Evolutionary conservation across 1,140 invertebrate genomes (phyloP), one percentile per base, ranked within the genome.

Genomic region (Charaxes varanes): DNA sequence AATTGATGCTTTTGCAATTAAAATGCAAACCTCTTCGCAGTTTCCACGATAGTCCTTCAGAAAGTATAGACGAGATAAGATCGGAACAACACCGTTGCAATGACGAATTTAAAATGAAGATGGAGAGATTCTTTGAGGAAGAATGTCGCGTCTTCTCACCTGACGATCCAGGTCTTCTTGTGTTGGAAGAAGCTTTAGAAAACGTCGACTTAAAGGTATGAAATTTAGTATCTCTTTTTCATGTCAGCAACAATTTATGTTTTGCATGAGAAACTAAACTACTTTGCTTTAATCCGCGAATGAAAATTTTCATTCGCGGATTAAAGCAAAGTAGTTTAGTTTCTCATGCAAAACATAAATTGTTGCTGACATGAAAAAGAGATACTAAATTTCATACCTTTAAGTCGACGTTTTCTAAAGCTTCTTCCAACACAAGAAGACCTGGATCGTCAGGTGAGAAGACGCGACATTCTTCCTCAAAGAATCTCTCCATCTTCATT

Each of bases 111-210:
- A 27, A 50, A 17, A 30, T 61, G 28, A 72, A 66, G 46, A 71
- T 81, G 66, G 57, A 66, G 38, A 35, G 53, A 18, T 70, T 64
- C 31, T 76, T 77, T 19, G 62, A 71, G 0, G 66, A 80, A 11
- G 71, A 72, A 10, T 70, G 64, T 41, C 45, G 62, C 0, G 66
- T 69, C 1, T 79, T 63, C 33, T 44, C 48, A 0, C 65, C 65
- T 6, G 68, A 72, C 16, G 73, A 78, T 30, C 67, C 73, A 2
- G 57, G 62, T 0, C 34, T 74, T 24, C 6, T 55, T 6, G 56
- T 33, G 0, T 36, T 78, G 14, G 48, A 76, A 31, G 62, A 72
- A 2, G 65, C 69, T 3, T 35, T 81, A 6, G 13, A 41, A 4
- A 36, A 35, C 13, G 2, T 63, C 0, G 62, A 76, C 10, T 41